phyloP scores from a whole-genome alignment of 2,113 vertebrate species.

The Gambusia holbrooki region DNA sequence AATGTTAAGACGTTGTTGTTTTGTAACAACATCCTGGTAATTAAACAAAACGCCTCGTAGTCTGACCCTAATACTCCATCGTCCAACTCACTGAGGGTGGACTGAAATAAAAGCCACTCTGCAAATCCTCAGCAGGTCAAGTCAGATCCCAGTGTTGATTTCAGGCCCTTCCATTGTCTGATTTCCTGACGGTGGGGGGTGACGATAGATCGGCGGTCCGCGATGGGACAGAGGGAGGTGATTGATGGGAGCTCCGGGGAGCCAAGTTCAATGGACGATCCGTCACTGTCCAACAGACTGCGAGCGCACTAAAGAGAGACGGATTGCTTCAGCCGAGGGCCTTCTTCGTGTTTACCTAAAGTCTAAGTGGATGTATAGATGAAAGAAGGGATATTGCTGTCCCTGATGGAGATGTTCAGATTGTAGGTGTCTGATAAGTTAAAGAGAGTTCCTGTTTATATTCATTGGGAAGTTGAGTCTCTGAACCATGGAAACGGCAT shows the following conservation, averaged over 20 bases:
- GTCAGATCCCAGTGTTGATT: slow-evolving; percentile 40
- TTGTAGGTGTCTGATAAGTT: slow-evolving; percentile 18
- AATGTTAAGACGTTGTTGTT: too few species aligned
- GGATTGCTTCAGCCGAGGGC: slow-evolving; percentile 45
- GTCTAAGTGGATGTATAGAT: slow-evolving; percentile 24
- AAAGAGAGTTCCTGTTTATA: slow-evolving; percentile 41
- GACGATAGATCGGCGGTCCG: slow-evolving; percentile 40
- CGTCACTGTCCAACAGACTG: slow-evolving; percentile 59
- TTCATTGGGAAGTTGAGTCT: slow-evolving; percentile 29
- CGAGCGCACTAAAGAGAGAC: slow-evolving; percentile 64
- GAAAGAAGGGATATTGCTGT: slow-evolving; percentile 4
- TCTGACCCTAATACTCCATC: too few species aligned
- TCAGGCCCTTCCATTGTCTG: slow-evolving; percentile 43
- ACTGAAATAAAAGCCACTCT: neutral
- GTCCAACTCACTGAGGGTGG: too few species aligned
- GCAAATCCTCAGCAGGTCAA: slow-evolving; percentile 42
- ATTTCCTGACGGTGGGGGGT: slow-evolving; percentile 34
- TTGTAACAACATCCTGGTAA: too few species aligned
- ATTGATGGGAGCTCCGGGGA: slow-evolving; percentile 62
- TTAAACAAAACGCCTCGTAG: too few species aligned
- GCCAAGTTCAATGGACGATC: slow-evolving; percentile 71
- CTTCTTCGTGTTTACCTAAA: slow-evolving; percentile 48
- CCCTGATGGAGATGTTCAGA: slow-evolving; percentile 3
- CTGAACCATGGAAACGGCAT: slow-evolving; percentile 19
- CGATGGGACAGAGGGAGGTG: slow-evolving; percentile 45